Evolutionary conservation across 2,113 vertebrate genomes (phyloP).

Genomic region (Motacilla tschutschensis): DNA sequence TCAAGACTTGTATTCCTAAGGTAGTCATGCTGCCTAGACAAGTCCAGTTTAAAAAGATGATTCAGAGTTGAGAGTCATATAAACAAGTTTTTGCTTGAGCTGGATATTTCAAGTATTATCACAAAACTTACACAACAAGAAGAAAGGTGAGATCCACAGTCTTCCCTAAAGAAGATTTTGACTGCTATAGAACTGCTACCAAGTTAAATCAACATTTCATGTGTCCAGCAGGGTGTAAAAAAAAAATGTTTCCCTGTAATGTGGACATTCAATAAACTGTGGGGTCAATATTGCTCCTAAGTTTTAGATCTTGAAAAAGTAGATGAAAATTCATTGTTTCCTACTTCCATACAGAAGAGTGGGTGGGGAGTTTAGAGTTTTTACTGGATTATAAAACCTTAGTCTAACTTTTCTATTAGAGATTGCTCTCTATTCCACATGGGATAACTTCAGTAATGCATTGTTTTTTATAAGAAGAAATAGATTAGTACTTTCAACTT

Average conservation of each 20-base stretch:
- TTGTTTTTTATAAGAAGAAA: slow-evolving; percentile 46
- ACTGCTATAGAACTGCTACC: background rate
- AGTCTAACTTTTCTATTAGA: slow-evolving; percentile 56
- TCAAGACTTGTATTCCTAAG: background rate
- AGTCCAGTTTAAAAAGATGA: background rate
- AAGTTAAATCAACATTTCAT: background rate
- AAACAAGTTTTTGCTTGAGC: background rate
- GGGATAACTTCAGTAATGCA: slow-evolving; percentile 42
- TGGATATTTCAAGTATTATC: background rate
- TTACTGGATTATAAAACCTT: background rate
- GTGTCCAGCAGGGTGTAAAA: background rate
- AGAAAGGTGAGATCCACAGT: background rate
- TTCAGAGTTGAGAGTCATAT: background rate
- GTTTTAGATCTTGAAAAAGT: background rate
- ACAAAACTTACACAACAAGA: background rate
- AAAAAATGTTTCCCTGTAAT: background rate
- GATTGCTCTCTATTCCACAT: slow-evolving; percentile 18
- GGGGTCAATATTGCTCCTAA: background rate
- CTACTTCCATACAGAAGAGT: background rate
- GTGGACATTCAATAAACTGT: background rate
- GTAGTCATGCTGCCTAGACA: background rate
- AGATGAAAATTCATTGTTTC: background rate
- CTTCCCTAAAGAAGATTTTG: background rate
- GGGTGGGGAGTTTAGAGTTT: background rate
- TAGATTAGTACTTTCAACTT: slow-evolving; percentile 49